Evolutionary conservation across 1,140 invertebrate species (phyloP), one percentile per base, ranked within the genome.

Genomic region (Apolygus lucorum): DNA sequence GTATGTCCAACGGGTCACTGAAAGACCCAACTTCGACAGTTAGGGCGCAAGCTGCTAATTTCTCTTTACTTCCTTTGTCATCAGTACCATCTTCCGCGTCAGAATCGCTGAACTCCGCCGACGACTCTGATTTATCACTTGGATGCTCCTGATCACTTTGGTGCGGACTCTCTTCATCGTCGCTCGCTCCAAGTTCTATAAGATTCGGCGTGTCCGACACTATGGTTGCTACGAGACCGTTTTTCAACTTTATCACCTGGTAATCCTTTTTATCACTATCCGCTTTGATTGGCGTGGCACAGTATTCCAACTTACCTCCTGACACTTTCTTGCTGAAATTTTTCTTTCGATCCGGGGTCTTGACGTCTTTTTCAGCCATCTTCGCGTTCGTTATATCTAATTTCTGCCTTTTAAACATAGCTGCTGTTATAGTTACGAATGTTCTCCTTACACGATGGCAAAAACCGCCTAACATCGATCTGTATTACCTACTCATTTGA

Each of bases 41-140:
- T 1, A 92, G 76, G 4, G 84, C 86, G 76, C 88, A 88, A 1
- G 89, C 89, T 49, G 88, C 88, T 83, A 88, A 73, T 26, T 69
- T 73, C 66, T 74, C 69, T 52, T 68, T 72, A 70, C 67, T 72
- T 59, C 62, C 68, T 67, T 69, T 73, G 67, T 28, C 73, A 14
- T 42, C 42, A 28, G 22, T 25, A 21, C 29, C 27, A 11, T 52
- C 24, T n/a, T 67, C 70, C 26, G 29, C 70, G 11, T 4, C 4
- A 27, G 4, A 21, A 17, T 27, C 29, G 52, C 42, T 29, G 1
- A 62, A 25, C 28, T 29, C 28, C 1, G 28, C 24, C 24, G 17
- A 11, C 17, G 22, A 14, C 26, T 21, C 25, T 21, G 34, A 24
- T 28, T 68, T 28, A n/a, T 63, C 64, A 17, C 28, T 42, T n/a